Conservation (phyloP, 2,888 invertebrate species). For the Drosophila macrothrix region DNA sequence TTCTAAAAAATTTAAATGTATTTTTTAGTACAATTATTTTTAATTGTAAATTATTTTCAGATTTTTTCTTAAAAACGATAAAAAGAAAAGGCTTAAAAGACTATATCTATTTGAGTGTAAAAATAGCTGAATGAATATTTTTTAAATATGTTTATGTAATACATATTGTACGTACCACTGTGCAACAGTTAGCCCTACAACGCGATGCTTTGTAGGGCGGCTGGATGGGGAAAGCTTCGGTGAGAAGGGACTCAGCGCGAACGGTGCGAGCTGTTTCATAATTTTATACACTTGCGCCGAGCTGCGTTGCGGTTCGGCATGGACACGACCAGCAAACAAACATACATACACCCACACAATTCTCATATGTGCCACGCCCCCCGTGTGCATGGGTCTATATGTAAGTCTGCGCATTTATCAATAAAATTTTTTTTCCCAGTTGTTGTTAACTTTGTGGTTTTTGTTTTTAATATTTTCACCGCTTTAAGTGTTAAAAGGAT, state of each 20-base stretch:
- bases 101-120: background rate
- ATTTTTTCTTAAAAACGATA: background rate
- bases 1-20: background rate
- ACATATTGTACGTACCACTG: conserved; percentile 13
- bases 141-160: too few species aligned
- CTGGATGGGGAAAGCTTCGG: conserved; percentile 13
- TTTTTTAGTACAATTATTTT: background rate
- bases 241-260: conserved; percentile 48
- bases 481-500: conserved; percentile 82
- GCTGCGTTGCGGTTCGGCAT: conserved; percentile 71
- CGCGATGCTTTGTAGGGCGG: conserved; percentile 15
- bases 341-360: conserved; percentile 13
- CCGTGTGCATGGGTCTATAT: conserved; percentile 25
- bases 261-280: conserved; percentile 77
- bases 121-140: background rate
- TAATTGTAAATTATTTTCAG: background rate
- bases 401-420: conserved; percentile 80
- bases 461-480: conserved; percentile 78
- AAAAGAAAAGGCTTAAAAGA: background rate
- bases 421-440: conserved; percentile 74
- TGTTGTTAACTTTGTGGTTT: conserved; percentile 80
- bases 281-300: conserved; percentile 80
- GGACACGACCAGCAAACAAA: conserved; percentile 66
- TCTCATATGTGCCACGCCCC: conserved; percentile 17
- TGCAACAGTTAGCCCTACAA: conserved; percentile 26